A percentile compares a stretch with the other conserved stretches of the same genome.
These are phyloP conservation scores for Drosophila borborema DNA, from an alignment of 2,888 invertebrate species.

Conservation along the genomic window DNA sequence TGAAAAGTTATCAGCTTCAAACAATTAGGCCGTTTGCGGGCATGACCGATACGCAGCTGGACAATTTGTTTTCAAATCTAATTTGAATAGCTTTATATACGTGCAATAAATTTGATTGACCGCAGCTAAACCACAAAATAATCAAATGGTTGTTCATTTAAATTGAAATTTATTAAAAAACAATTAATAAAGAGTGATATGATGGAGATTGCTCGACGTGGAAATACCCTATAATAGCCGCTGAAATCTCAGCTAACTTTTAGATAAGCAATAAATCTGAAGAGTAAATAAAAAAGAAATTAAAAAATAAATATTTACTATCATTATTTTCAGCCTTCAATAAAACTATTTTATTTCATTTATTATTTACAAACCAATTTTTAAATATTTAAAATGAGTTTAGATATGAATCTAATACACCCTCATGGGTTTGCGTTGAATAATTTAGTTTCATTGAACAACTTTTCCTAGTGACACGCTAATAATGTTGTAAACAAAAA, in stretches of 20 bases:
- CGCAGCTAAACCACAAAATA: neutral
- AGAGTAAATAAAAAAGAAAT: too few species aligned
- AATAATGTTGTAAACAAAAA: conserved; percentile 19
- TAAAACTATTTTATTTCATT: too few species aligned
- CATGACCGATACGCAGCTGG: neutral
- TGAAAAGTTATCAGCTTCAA: neutral
- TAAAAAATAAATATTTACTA: too few species aligned
- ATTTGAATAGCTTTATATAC: neutral
- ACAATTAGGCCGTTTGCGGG: neutral
- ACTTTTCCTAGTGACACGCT: conserved; percentile 19
- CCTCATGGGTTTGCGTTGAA: neutral
- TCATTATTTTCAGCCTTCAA: too few species aligned
- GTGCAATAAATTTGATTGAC: neutral
- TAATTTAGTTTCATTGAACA: conserved; percentile 10
- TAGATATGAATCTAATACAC: neutral
- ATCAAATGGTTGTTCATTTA: neutral
- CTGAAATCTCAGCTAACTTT: too few species aligned
- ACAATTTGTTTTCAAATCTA: neutral
- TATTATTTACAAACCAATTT: too few species aligned
- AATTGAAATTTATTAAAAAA: conserved; percentile 9
- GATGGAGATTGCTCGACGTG: neutral
- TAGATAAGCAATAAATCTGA: too few species aligned
- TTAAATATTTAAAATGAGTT: neutral
- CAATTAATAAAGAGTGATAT: neutral
- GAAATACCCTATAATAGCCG: neutral